Percentiles rank a stretch among this genome's conserved stretches.
These are phyloP conservation scores for Thunnus maccoyii DNA, from an alignment of 2,113 vertebrate genomes.

Conservation along the genomic window DNA sequence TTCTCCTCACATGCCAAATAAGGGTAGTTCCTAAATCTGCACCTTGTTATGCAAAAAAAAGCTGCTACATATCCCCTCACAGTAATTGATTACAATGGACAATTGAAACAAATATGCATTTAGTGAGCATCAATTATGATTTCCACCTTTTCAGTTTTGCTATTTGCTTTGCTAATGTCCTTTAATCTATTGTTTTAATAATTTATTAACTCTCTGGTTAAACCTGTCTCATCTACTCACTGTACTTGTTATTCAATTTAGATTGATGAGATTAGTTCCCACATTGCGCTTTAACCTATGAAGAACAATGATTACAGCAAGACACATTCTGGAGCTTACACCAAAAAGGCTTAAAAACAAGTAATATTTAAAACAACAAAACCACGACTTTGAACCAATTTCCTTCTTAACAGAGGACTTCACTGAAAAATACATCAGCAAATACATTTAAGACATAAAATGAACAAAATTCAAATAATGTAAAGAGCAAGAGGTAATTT, in stretches of 20 bases:
- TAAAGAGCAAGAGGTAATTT: not conserved
- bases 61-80: not conserved
- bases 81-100: not conserved
- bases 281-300: not conserved
- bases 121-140: not conserved
- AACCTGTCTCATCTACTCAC: not conserved
- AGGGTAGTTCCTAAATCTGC: not conserved
- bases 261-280: conserved; percentile 1
- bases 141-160: not conserved
- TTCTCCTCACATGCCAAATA: conserved; percentile 12
- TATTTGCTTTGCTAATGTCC: not conserved
- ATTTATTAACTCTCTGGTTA: conserved; percentile 8
- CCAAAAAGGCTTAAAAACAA: conserved; percentile 6
- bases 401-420: not conserved
- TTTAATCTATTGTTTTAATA: not conserved
- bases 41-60: conserved; percentile 9
- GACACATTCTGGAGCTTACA: not conserved
- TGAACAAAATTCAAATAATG: not conserved
- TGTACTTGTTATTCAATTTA: conserved; percentile 13
- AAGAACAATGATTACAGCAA: conserved; percentile 18
- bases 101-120: conserved; percentile 23
- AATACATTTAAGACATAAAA: not conserved
- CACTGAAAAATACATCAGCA: not conserved
- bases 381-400: not conserved
- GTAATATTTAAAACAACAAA: not conserved